Evolutionary conservation across 2,888 invertebrate genomes (phyloP).

Genomic region (Caenorhabditis sulstoni): DNA sequence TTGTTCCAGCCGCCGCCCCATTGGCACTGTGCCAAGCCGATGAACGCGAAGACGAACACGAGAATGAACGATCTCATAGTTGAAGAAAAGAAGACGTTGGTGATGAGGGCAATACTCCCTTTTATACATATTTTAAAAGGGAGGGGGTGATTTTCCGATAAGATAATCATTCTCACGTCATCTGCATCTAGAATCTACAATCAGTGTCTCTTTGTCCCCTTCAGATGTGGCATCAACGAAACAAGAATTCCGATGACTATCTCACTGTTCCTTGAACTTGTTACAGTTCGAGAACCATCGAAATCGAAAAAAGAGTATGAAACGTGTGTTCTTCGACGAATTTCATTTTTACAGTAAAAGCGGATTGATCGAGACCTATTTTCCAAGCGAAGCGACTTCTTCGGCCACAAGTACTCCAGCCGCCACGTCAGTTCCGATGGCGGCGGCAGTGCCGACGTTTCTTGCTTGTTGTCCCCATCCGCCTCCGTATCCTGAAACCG

Average conservation of each 20-base stretch:
- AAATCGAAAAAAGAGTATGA: not conserved
- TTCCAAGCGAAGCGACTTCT: slow-evolving; percentile 10
- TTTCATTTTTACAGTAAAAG: too few relatives aligned
- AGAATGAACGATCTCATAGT: not conserved
- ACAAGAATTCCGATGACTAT: not conserved
- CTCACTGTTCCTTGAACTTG: not conserved
- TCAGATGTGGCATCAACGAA: slow-evolving; percentile 2
- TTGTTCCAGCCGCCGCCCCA: slow-evolving; percentile 48
- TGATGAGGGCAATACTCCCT: too few relatives aligned
- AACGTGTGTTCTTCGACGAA: too few relatives aligned
- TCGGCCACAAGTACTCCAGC: slow-evolving; percentile 10
- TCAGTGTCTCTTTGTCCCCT: too few relatives aligned
- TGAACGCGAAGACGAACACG: not conserved
- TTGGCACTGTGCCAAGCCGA: slow-evolving; percentile 10
- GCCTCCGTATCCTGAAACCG: slow-evolving; percentile 8
- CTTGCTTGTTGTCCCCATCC: slow-evolving; percentile 17
- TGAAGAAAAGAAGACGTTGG: too few relatives aligned
- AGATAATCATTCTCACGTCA: slow-evolving; percentile 4
- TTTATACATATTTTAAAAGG: slow-evolving; percentile 4
- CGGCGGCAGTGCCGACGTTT: slow-evolving; percentile 8
- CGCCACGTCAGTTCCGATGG: slow-evolving; percentile 4
- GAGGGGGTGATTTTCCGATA: not conserved
- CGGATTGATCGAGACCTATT: not conserved
- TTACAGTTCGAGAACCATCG: not conserved
- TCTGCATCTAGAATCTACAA: too few relatives aligned